Evolutionary conservation across 2,888 invertebrate genomes (phyloP).

Genomic region (Caenorhabditis panamensis): DNA sequence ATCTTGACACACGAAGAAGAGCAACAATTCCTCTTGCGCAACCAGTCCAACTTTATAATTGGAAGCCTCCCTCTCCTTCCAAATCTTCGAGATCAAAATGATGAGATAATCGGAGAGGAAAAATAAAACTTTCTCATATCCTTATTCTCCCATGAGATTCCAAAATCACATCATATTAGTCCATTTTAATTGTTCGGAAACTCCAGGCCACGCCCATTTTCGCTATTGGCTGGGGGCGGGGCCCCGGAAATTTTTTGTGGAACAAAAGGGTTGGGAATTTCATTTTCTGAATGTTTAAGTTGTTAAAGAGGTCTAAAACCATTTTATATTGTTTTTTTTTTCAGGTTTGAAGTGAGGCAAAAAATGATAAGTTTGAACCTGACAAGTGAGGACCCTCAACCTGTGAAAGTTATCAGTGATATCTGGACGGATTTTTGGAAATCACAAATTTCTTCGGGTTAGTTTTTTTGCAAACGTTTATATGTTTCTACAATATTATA

Average conservation of each 20-base stretch:
- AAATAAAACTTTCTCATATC: slow-evolving; percentile 44
- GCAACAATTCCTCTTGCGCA: slow-evolving; percentile 9
- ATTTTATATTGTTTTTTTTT: not conserved
- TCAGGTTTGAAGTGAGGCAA: not conserved
- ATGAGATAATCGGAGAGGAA: not conserved
- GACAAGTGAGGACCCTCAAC: not conserved
- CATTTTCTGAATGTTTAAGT: not conserved
- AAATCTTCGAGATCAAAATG: not conserved
- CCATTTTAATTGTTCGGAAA: slow-evolving; percentile 52
- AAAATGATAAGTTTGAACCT: slow-evolving; percentile 10
- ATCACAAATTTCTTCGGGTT: slow-evolving; percentile 54
- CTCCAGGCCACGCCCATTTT: slow-evolving; percentile 28
- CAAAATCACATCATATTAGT: slow-evolving; percentile 62
- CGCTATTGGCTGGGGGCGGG: slow-evolving; percentile 23
- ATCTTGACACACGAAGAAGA: not conserved
- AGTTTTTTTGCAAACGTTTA: no score
- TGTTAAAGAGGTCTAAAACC: no score
- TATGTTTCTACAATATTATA: no score
- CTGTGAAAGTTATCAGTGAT: slow-evolving; percentile 44
- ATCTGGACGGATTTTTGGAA: slow-evolving; percentile 72
- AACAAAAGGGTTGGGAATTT: not conserved
- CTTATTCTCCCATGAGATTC: slow-evolving; percentile 31
- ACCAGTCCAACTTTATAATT: not conserved
- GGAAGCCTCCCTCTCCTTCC: not conserved
- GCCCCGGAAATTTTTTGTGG: slow-evolving; percentile 14